These are phyloP conservation scores for Pseudorasbora parva DNA, from an alignment of 2,113 vertebrate genomes.

Conservation along the genomic window DNA sequence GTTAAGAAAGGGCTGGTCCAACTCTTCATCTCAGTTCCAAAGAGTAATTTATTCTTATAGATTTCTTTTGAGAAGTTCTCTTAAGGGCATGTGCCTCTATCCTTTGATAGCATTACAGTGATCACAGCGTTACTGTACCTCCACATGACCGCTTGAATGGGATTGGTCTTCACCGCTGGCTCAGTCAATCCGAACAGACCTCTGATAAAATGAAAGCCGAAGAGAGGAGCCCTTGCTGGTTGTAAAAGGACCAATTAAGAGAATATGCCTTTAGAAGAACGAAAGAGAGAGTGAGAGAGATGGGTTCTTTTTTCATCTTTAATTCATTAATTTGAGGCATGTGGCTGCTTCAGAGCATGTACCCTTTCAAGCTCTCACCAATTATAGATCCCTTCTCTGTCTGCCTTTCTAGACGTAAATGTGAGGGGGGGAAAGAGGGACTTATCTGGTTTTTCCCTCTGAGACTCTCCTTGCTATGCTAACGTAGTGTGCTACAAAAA, in stretches of 20 bases:
- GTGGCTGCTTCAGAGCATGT: constrained; percentile 59
- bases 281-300: constrained; percentile 19
- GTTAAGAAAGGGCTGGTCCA: not conserved
- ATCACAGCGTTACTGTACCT: constrained; percentile 45
- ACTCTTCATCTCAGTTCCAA: constrained; percentile 38
- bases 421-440: constrained; percentile 17
- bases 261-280: constrained; percentile 65
- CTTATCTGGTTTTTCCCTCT: not conserved
- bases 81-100: constrained; percentile 10
- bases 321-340: constrained; percentile 67
- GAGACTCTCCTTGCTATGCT: constrained; percentile 5
- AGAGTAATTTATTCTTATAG: constrained; percentile 33
- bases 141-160: not conserved
- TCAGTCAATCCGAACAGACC: constrained; percentile 39
- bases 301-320: constrained; percentile 66
- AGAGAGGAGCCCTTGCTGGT: constrained; percentile 53
- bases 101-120: constrained; percentile 48
- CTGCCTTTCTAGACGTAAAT: constrained; percentile 44
- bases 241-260: constrained; percentile 70
- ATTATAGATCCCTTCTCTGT: constrained; percentile 60
- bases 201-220: constrained; percentile 58
- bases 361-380: constrained; percentile 67
- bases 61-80: constrained; percentile 42
- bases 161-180: constrained; percentile 29
- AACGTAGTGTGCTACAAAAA: constrained; percentile 31